These are phyloP conservation scores for Ranitomeya variabilis DNA, from an alignment of 2,113 vertebrate genomes.

Conservation along the genomic window DNA sequence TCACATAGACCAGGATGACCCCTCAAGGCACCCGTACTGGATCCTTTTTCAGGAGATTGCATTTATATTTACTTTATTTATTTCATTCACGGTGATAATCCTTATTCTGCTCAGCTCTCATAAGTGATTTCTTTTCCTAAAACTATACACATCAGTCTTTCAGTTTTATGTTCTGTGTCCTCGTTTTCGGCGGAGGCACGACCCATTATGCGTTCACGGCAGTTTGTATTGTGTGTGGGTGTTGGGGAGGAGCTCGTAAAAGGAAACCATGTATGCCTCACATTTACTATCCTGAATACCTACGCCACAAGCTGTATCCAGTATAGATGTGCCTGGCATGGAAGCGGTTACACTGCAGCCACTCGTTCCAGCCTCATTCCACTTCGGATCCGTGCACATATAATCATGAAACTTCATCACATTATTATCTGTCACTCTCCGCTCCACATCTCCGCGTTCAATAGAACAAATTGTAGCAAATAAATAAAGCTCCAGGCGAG, in stretches of 20 bases:
- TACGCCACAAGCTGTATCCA: not conserved
- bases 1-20: no score
- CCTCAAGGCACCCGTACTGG: no score
- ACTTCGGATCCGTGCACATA: not conserved
- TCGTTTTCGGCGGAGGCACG: not conserved
- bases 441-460: slow-evolving; percentile 24
- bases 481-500: slow-evolving; percentile 13
- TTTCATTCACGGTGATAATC: no score
- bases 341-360: not conserved
- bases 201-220: not conserved
- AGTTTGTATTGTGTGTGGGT: not conserved
- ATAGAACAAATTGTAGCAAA: slow-evolving; percentile 36
- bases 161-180: not conserved
- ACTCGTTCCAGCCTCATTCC: not conserved
- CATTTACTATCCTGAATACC: not conserved
- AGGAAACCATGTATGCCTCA: not conserved
- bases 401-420: not conserved
- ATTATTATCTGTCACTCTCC: slow-evolving; percentile 11
- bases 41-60: no score
- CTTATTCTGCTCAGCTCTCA: not conserved
- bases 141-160: not conserved
- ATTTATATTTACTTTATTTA: no score
- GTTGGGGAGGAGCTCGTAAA: not conserved
- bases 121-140: not conserved
- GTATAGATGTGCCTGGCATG: not conserved